Evolutionary conservation across 2,888 invertebrate genomes (phyloP).

Genomic region (Aromia moschata): DNA sequence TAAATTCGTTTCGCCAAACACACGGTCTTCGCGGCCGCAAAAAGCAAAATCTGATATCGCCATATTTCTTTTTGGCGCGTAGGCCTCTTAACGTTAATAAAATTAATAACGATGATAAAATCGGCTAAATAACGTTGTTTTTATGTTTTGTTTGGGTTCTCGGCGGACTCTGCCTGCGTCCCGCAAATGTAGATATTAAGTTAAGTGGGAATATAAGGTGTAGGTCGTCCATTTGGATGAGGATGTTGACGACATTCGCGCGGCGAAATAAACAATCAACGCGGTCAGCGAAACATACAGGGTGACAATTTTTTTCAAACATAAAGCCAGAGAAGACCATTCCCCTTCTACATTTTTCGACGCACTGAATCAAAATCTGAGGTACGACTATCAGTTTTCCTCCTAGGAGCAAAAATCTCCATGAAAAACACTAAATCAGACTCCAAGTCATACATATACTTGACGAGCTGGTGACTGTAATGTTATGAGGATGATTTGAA

Average conservation of each 20-base stretch:
- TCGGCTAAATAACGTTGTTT: conserved; percentile 38
- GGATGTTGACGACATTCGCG: conserved; percentile 7
- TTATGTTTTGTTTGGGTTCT: conserved; percentile 29
- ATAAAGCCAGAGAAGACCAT: too few species aligned
- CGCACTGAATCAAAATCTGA: too few species aligned
- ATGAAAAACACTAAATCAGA: too few species aligned
- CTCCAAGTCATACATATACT: too few species aligned
- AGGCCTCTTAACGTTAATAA: conserved; percentile 40
- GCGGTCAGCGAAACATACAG: too few species aligned
- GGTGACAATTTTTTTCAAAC: too few species aligned
- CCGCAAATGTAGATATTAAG: conserved; percentile 39
- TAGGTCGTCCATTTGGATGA: conserved; percentile 29
- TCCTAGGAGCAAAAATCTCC: too few species aligned
- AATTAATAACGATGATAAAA: conserved; percentile 44
- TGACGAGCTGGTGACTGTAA: too few species aligned
- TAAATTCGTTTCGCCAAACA: conserved; percentile 38
- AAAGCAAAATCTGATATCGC: conserved; percentile 45
- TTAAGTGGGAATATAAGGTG: conserved; percentile 29
- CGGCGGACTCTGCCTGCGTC: conserved; percentile 31
- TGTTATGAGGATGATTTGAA: too few species aligned
- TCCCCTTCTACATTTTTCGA: too few species aligned
- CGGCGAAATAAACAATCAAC: not conserved
- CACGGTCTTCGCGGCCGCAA: conserved; percentile 39
- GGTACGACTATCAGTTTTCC: too few species aligned
- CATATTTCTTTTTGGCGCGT: conserved; percentile 44